Conservation (phyloP, 2,888 invertebrate species). For the Quadroppia sp. region DNA sequence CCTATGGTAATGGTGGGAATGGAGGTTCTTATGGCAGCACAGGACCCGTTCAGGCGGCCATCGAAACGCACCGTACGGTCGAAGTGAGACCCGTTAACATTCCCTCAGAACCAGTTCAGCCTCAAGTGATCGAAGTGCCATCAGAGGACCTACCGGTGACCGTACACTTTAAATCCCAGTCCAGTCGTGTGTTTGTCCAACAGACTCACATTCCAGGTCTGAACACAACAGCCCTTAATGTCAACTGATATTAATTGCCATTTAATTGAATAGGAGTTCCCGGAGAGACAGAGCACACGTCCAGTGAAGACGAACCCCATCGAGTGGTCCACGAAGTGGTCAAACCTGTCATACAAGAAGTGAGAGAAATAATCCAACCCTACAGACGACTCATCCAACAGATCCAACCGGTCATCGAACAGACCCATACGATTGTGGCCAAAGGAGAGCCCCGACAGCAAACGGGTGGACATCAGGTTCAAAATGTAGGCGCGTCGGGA, state of each 20-base stretch:
- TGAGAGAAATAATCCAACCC: slow-evolving; percentile 33
- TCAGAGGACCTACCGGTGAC: slow-evolving; percentile 38
- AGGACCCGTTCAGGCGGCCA: neutral
- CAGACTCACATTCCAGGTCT: slow-evolving; percentile 30
- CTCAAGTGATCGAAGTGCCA: slow-evolving; percentile 38
- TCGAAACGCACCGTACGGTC: neutral
- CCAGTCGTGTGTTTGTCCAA: slow-evolving; percentile 40
- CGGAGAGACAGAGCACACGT: slow-evolving; percentile 36
- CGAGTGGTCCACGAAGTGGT: neutral
- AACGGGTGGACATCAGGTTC: neutral
- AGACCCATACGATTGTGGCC: neutral
- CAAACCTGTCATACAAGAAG: slow-evolving; percentile 28
- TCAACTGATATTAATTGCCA: no score
- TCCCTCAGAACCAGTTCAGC: neutral
- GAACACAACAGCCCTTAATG: no score
- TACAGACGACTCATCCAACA: slow-evolving; percentile 14
- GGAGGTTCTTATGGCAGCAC: neutral
- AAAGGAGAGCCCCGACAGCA: neutral
- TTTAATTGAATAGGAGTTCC: no score
- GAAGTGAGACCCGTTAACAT: neutral
- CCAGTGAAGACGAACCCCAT: neutral
- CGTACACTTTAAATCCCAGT: slow-evolving; percentile 39
- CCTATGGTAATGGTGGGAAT: neutral
- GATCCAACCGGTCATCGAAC: slow-evolving; percentile 22
- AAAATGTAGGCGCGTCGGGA: neutral